These are phyloP conservation scores for Geococcyx californianus DNA, from an alignment of 2,113 vertebrate genomes.

Conservation along the genomic window DNA sequence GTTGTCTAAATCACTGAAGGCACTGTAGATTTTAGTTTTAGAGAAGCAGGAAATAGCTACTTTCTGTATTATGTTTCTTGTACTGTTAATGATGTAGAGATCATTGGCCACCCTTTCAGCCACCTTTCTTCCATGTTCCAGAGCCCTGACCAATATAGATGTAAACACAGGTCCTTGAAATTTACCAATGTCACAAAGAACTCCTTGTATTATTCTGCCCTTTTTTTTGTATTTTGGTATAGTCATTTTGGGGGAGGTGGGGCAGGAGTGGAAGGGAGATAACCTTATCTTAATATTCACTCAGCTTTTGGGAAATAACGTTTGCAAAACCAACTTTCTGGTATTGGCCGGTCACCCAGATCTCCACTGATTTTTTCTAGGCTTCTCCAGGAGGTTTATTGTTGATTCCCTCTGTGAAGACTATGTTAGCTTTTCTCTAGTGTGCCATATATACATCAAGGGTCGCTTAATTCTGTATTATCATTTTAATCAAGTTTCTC, in stretches of 20 bases:
- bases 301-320: background rate
- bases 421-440: background rate
- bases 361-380: background rate
- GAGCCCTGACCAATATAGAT: background rate
- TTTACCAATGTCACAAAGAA: background rate
- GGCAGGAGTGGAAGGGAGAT: background rate
- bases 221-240: background rate
- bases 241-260: background rate
- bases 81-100: background rate
- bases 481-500: background rate
- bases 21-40: background rate
- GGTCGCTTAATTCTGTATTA: background rate
- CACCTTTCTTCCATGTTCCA: background rate
- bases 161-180: background rate
- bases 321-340: background rate
- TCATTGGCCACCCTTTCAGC: background rate
- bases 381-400: background rate
- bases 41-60: background rate
- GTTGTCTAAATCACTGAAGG: background rate
- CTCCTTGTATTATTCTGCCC: background rate
- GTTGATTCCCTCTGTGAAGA: background rate
- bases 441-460: background rate
- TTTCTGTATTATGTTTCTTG: background rate
- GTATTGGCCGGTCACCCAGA: background rate
- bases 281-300: background rate